Base-by-base conservation (phyloP, 1,140 invertebrate genomes). In the Atta colombica region DNA sequence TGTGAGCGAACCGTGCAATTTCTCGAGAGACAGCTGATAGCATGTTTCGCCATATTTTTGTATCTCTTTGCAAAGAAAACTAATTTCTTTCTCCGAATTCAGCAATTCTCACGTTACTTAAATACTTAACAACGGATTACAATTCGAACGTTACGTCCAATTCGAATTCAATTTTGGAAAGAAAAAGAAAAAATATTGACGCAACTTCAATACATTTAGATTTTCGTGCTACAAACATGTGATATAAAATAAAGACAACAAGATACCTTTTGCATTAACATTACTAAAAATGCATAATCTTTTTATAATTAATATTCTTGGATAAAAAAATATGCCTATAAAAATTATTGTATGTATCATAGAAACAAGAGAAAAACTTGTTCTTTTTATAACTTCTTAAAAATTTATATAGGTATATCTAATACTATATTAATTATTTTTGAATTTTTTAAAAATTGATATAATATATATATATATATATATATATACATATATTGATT, bases 71-170 rank as follows among this genome's bases (percentile, higher is more conserved):
- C 16, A 28, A 77, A 16, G 25, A 18, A 18, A 10, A 4, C 58
- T 45, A 63, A 77, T 8, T 77, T 63, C 18, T 18, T 77, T 49
- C 14, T 25, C 2, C 14, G 4, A 63, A 39, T 61, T 7, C 16
- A 63, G 63, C 16, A 60, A 45, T 77, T 77, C 55, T 77, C 35
- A 61, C 8, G 35, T 77, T 61, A 45, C 55, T 61, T 61, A 61
- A 77, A 77, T 77, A 77, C 61, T 77, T 77, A 31, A 55, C 28
- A 55, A 31, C 16, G 8, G n/a, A 39, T 60, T 14, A 77, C 35
- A 21, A 31, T 58, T 35, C 28, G 53, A n/a, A 61, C 21, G 25
- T 7, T 75, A 5, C 6, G 5, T 25, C 16, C 3, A 21, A 25
- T 25, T 60, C 14, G 14, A 28, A 60, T 77, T 61, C 4, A 39